phyloP scores from a whole-genome alignment of 2,888 invertebrate species.

The Acanthopleura granulata region DNA sequence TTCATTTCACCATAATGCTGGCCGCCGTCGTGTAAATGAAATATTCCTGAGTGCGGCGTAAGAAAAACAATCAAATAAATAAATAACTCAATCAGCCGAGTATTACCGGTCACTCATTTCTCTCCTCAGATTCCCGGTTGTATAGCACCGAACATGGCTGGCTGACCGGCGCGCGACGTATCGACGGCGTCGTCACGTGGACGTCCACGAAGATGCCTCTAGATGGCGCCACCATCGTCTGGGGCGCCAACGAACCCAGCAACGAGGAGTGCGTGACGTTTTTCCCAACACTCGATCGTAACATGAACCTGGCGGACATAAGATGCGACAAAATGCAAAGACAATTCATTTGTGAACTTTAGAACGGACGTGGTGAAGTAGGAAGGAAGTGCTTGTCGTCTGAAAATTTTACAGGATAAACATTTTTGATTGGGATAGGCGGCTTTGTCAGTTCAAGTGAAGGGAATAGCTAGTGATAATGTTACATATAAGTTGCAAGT shows the following conservation, averaged over 20 bases:
- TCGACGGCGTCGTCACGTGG: not conserved
- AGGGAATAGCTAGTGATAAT: no score
- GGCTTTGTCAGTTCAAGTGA: no score
- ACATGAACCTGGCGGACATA: slow-evolving; percentile 10
- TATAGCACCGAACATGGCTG: not conserved
- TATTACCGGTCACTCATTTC: not conserved
- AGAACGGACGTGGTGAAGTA: not conserved
- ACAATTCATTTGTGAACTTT: slow-evolving; percentile 13
- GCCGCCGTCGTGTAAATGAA: no score
- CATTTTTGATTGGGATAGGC: no score
- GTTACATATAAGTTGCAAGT: no score
- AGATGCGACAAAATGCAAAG: not conserved
- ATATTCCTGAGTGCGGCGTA: no score
- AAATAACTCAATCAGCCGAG: no score
- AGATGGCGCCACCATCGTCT: not conserved
- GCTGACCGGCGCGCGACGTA: not conserved
- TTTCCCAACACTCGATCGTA: not conserved
- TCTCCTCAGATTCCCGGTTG: not conserved
- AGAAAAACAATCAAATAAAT: no score
- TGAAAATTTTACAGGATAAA: no score
- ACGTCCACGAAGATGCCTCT: not conserved
- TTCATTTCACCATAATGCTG: no score
- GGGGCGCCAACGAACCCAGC: not conserved
- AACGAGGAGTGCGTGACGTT: slow-evolving; percentile 12
- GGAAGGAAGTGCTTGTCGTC: no score